A percentile compares a stretch with the other conserved stretches of the same genome.
Evolutionary conservation across 2,888 invertebrate genomes (phyloP).

Genomic region (Tolmerus cingulatus): DNA sequence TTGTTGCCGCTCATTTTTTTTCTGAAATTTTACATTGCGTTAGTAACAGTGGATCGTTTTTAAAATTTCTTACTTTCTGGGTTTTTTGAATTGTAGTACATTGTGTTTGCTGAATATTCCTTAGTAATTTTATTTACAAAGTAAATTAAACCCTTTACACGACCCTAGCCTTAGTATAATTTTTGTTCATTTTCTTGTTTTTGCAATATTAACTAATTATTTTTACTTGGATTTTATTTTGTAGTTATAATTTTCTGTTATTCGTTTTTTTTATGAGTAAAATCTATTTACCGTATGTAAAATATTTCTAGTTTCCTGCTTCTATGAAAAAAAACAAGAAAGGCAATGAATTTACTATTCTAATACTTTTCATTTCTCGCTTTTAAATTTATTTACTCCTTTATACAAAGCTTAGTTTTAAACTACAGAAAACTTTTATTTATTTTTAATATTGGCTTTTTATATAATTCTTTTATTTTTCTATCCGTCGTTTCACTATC

Average conservation of each 20-base stretch:
- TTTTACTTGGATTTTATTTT: neutral
- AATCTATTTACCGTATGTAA: slow-evolving; percentile 10
- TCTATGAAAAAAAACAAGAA: neutral
- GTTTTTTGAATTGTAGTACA: slow-evolving; percentile 8
- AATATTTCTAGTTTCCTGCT: neutral
- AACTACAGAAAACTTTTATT: slow-evolving; percentile 25
- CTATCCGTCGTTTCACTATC: neutral
- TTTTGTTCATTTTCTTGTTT: neutral
- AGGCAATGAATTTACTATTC: slow-evolving; percentile 26
- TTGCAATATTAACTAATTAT: slow-evolving; percentile 8
- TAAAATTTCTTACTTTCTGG: neutral
- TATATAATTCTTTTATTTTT: neutral
- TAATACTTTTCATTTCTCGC: neutral
- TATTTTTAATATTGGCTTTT: slow-evolving; percentile 19
- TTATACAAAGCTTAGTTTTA: slow-evolving; percentile 13
- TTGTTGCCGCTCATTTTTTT: neutral
- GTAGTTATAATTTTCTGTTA: neutral
- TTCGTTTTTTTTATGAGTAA: neutral
- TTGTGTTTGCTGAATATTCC: slow-evolving; percentile 35
- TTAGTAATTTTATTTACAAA: slow-evolving; percentile 30
- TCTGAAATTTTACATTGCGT: slow-evolving; percentile 26
- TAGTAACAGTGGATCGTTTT: neutral
- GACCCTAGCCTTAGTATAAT: neutral
- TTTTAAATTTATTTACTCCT: neutral
- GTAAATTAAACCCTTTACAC: slow-evolving; percentile 16